Evolutionary conservation across 2,797 vertebrate genomes (phyloP).

Genomic region (Coregonus ussuriensis): DNA sequence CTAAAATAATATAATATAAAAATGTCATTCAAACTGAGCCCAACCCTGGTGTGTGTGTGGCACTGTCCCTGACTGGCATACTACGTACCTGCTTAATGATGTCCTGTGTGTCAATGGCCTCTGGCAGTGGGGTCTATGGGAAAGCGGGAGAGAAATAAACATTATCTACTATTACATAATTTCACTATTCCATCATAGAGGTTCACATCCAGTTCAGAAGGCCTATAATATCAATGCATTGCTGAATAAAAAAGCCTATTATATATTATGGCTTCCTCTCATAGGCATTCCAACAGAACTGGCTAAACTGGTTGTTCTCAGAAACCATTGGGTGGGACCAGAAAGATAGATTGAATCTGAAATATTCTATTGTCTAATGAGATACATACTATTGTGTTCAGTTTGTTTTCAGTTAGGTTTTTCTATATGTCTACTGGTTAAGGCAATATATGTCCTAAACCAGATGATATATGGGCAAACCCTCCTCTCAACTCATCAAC

Average conservation of each 20-base stretch:
- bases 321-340: background rate
- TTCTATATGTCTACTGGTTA: background rate
- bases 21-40: too few species aligned
- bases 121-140: constrained; percentile 87
- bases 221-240: background rate
- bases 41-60: constrained; percentile 1
- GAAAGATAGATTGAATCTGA: background rate
- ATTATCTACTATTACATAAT: background rate
- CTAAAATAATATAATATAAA: too few species aligned
- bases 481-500: constrained; percentile 9
- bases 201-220: constrained; percentile 16
- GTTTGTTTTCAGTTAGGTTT: background rate
- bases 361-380: background rate
- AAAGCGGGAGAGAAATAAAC: constrained; percentile 39
- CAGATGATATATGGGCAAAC: constrained; percentile 13
- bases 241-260: background rate
- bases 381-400: background rate
- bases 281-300: constrained; percentile 3
- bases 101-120: constrained; percentile 75
- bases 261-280: background rate
- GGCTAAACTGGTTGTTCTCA: background rate
- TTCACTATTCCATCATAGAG: constrained; percentile 1
- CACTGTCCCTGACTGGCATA: constrained; percentile 14
- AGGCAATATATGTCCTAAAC: constrained; percentile 10
- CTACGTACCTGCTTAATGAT: constrained; percentile 87